These are phyloP conservation scores for Aegotheles bennettii DNA, from an alignment of 2,113 vertebrate species.

Conservation along the genomic window DNA sequence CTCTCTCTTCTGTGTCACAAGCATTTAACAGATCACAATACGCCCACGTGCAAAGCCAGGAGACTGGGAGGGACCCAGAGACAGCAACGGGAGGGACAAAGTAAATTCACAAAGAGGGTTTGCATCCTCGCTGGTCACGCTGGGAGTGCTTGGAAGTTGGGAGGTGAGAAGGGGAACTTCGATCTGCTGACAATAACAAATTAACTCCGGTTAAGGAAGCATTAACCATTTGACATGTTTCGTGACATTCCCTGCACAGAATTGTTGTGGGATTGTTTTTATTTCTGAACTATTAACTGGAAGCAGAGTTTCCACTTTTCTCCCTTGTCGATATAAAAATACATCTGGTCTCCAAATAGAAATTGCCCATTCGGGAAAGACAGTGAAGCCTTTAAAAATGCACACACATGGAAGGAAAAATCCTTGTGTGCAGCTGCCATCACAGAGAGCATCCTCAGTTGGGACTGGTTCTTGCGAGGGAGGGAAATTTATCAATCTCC, in stretches of 20 bases:
- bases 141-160: background rate
- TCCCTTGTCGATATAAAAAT: slow-evolving; percentile 59
- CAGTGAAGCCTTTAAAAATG: slow-evolving; percentile 11
- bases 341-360: slow-evolving; percentile 69
- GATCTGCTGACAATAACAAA: background rate
- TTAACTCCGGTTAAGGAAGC: background rate
- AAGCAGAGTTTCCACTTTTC: slow-evolving; percentile 33
- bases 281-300: slow-evolving; percentile 63
- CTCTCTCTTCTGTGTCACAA: background rate
- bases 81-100: background rate
- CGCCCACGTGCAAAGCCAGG: accelerated
- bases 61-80: background rate
- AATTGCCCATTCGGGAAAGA: slow-evolving; percentile 65
- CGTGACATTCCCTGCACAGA: slow-evolving; percentile 6
- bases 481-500: slow-evolving; percentile 45
- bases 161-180: background rate
- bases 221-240: background rate
- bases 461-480: background rate
- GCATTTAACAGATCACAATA: background rate
- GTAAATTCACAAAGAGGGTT: background rate
- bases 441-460: background rate
- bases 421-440: slow-evolving; percentile 65
- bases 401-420: background rate
- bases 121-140: background rate
- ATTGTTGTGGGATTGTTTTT: slow-evolving; percentile 1